Conservation (phyloP, 1,140 invertebrate species). For the Drosophila mayri region DNA sequence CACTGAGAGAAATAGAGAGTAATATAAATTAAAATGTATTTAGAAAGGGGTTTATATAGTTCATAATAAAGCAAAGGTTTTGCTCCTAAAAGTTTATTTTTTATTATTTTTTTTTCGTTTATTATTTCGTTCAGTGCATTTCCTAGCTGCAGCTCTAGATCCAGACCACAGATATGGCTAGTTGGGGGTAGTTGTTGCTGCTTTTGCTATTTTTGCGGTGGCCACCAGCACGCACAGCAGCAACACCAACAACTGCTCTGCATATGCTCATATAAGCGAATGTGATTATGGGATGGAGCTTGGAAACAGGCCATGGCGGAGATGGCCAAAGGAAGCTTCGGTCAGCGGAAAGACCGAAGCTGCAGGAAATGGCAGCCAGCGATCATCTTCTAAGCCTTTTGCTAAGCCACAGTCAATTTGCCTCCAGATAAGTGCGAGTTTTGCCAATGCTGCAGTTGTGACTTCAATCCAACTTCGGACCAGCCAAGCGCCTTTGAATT, state of each 20-base stretch:
- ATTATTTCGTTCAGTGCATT: neutral
- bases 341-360: slow-evolving; percentile 35
- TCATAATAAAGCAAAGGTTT: neutral
- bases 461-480: slow-evolving; percentile 8
- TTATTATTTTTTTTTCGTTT: neutral
- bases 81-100: neutral
- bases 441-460: slow-evolving; percentile 23
- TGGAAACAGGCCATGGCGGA: slow-evolving; percentile 16
- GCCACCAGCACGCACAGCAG: slow-evolving; percentile 50
- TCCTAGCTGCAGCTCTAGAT: slow-evolving; percentile 43
- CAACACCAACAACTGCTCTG: slow-evolving; percentile 33
- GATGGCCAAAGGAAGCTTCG: slow-evolving; percentile 27
- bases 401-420: slow-evolving; percentile 34
- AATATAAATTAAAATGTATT: neutral
- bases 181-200: slow-evolving; percentile 34
- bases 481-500: neutral
- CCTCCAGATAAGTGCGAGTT: slow-evolving; percentile 20
- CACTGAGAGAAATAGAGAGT: neutral
- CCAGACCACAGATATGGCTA: slow-evolving; percentile 46
- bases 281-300: slow-evolving; percentile 26
- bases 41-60: neutral
- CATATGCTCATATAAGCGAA: slow-evolving; percentile 38
- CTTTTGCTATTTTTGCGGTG: slow-evolving; percentile 33
- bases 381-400: slow-evolving; percentile 40
- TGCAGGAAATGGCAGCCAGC: slow-evolving; percentile 38